Percentiles rank a stretch among this genome's conserved stretches.
Conservation (phyloP, 2,797 vertebrate species). For the Pangasius sanitwongsei region DNA sequence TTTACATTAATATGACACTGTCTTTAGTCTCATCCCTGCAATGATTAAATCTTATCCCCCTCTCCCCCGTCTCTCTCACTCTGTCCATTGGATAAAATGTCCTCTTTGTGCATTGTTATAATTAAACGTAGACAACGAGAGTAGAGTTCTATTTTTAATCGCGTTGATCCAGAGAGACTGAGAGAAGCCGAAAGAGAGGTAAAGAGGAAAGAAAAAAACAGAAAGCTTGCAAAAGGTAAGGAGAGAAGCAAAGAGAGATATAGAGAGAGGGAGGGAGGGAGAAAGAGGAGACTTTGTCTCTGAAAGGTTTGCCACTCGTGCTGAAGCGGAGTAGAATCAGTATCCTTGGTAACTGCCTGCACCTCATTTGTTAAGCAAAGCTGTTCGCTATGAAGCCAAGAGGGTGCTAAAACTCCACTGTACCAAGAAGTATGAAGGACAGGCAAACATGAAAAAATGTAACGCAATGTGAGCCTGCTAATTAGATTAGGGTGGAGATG, state of each 20-base stretch:
- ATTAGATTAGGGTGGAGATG: slow-evolving; percentile 21
- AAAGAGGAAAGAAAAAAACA: slow-evolving; percentile 46
- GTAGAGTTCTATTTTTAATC: slow-evolving; percentile 37
- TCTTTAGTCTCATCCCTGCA: background rate
- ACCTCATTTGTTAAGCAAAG: slow-evolving; percentile 74
- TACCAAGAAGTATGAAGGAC: slow-evolving; percentile 18
- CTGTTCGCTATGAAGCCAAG: slow-evolving; percentile 65
- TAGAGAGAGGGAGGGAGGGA: slow-evolving; percentile 60
- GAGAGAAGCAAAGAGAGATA: slow-evolving; percentile 59
- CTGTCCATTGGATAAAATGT: slow-evolving; percentile 31
- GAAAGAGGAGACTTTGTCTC: slow-evolving; percentile 21
- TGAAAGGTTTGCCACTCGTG: slow-evolving; percentile 29
- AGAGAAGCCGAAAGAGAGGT: slow-evolving; percentile 52
- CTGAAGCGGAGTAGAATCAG: slow-evolving; percentile 66
- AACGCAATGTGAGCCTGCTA: background rate
- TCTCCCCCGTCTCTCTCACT: background rate
- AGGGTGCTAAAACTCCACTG: slow-evolving; percentile 39
- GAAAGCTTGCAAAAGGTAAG: slow-evolving; percentile 37
- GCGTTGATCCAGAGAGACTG: slow-evolving; percentile 17
- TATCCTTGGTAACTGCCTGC: slow-evolving; percentile 80
- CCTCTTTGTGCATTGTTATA: slow-evolving; percentile 35
- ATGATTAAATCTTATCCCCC: slow-evolving; percentile 11
- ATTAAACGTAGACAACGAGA: slow-evolving; percentile 26
- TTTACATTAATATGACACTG: background rate
- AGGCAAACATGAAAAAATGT: slow-evolving; percentile 4